Evolutionary conservation across 2,113 vertebrate species (phyloP).

Genomic region (Pseudorhombus dupliciocellatus): DNA sequence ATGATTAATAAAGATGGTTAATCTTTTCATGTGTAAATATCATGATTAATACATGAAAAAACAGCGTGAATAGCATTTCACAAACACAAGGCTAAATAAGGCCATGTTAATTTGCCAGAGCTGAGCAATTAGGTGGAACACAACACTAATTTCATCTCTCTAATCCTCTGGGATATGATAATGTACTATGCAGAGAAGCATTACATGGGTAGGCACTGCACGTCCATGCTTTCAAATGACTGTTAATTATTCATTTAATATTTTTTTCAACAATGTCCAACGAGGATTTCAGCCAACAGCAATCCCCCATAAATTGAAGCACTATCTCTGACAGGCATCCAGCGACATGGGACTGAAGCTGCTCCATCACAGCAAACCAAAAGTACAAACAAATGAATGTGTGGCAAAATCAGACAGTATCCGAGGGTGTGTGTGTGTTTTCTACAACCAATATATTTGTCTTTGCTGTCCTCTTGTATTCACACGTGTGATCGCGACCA

Average conservation of each 20-base stretch:
- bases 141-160: constrained; percentile 72
- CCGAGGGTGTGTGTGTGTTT: too few relatives aligned
- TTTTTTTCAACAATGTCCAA: constrained; percentile 53
- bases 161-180: constrained; percentile 76
- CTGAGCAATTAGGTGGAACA: constrained; percentile 81
- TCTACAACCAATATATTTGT: too few relatives aligned
- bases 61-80: constrained; percentile 63
- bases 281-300: constrained; percentile 48
- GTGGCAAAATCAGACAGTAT: not conserved
- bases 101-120: constrained; percentile 75
- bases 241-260: constrained; percentile 72
- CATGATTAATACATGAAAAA: constrained; percentile 75
- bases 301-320: not conserved
- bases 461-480: not conserved
- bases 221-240: constrained; percentile 71
- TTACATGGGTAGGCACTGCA: constrained; percentile 48
- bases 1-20: constrained; percentile 69
- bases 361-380: constrained; percentile 21
- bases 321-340: constrained; percentile 22
- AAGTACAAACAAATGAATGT: not conserved
- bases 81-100: constrained; percentile 74
- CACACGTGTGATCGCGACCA: constrained; percentile 41
- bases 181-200: constrained; percentile 58
- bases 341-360: constrained; percentile 5
- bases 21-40: constrained; percentile 78